phyloP scores from a whole-genome alignment of 1,140 invertebrate species.

The Calephelis virginiensis region DNA sequence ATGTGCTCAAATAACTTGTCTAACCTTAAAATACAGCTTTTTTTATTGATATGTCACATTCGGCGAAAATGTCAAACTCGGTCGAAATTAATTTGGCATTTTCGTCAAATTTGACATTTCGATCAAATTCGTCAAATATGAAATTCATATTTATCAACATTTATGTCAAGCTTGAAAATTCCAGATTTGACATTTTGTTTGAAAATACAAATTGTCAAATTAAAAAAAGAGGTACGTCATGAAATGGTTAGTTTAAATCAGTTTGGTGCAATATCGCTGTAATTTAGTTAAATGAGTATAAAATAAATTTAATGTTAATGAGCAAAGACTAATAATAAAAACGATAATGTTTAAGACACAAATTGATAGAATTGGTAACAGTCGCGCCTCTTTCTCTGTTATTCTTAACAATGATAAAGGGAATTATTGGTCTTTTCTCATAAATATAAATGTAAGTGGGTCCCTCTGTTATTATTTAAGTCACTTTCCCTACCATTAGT shows the following conservation, averaged over 20 bases:
- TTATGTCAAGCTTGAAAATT: too few relatives aligned
- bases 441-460: slow-evolving; percentile 3
- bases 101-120: too few relatives aligned
- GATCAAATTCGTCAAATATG: too few relatives aligned
- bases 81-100: too few relatives aligned
- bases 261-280: slow-evolving; percentile 11
- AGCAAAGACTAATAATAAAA: background rate
- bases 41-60: background rate
- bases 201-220: too few relatives aligned
- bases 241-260: slow-evolving; percentile 3
- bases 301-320: background rate
- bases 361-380: background rate
- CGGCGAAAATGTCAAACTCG: background rate
- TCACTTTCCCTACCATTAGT: slow-evolving; percentile 72
- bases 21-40: slow-evolving; percentile 6
- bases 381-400: background rate
- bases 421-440: background rate
- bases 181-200: too few relatives aligned
- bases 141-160: too few relatives aligned
- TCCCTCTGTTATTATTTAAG: slow-evolving; percentile 66
- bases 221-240: background rate
- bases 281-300: slow-evolving; percentile 1
- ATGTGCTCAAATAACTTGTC: slow-evolving; percentile 1
- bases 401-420: background rate
- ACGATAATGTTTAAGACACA: background rate